Evolutionary conservation across 2,797 vertebrate genomes (phyloP), one percentile per base, ranked within the genome.

Genomic region (Tiaroga cobitis): DNA sequence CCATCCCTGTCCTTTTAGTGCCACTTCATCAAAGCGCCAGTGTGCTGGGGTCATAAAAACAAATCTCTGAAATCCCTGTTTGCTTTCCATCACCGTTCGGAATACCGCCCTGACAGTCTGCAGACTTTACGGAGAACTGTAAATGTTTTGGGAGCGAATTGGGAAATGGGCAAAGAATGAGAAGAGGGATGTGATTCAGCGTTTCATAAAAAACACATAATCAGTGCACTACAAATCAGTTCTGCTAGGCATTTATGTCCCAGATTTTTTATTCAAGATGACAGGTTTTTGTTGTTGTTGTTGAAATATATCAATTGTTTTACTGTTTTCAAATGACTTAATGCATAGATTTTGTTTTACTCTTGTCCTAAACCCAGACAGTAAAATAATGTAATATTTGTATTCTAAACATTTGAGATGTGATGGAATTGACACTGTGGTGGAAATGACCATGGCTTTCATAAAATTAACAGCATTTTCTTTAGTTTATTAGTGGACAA

Each of bases 1-100:
- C 85, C 83, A 90, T 87, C 85, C 78, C 77, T 90, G 91, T 94
- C 90, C 91, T 91, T 90, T 72, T 61, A 72, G 82, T 85, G 77
- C 59, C 83, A 85, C 84, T 87, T 81, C 81, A 86, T 89, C 80
- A 87, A 89, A 92, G 84, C 88, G 39, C 85, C 83, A 82, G 76
- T 46, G 89, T 86, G 15, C 90, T 91, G 91, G 49, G 91, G 82
- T 88, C 92, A 89, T 91, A 84, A 92, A 93, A 93, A 90, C 91
- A 90, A 86, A 90, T 88, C 39, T 26, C 29, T 80, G 39, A 82
- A 90, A 89, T 80, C 88, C 85, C 84, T 87, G 83, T 91, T 89
- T 91, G 88, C 82, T 88, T 89, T 85, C 81, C 84, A 83, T 87
- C 73, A n/a, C 19, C 46, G 13, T 72, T 85, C 51, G 0, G 46